Evolutionary conservation across 2,113 vertebrate genomes (phyloP), one percentile per base, ranked within the genome.

Genomic region (Saimiri boliviensis): DNA sequence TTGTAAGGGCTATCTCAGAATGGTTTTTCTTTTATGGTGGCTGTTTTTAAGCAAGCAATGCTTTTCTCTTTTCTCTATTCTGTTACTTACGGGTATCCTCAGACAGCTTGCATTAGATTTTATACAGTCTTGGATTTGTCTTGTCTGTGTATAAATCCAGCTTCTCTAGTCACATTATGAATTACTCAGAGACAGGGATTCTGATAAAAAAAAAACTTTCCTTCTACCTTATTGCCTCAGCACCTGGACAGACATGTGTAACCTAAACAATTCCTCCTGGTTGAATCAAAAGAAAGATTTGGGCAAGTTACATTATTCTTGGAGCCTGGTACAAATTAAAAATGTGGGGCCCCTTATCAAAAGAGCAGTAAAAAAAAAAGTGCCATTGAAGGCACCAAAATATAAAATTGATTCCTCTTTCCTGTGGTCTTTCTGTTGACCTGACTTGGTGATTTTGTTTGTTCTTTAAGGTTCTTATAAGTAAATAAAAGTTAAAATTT

Each of bases 41-140:
- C 47, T 49, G 40, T 70, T 87, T 86, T 56, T 25, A 81, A 91
- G 16, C n/a, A 91, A 88, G 70, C 23, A 42, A 40, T 19, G 4
- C 1, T 77, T 8, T 37, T 27, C 13, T 32, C 20, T 40, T 27
- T 45, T 13, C 40, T 11, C n/a, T 84, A 6, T n/a, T n/a, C 27
- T n/a, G 1, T 32, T 66, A n/a, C 11, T 56, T 23, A 54, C 0
- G 0, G 16, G 6, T 13, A 12, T 37, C 32, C 30, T 47, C 56
- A 71, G 35, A 89, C 10, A 30, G 10, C 8, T 23, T 21, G 8
- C 63, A 47, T 81, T 49, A 11, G 37, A 30, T 58, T 52, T 63
- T 32, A 82, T 23, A 37, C 9, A 35, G 27, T 14, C 25, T 60
- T 68, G 37, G 30, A 23, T 45, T 86, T 60, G 32, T 54, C 21